Conservation (phyloP, 2,797 vertebrate species). For the Alcedo atthis region DNA sequence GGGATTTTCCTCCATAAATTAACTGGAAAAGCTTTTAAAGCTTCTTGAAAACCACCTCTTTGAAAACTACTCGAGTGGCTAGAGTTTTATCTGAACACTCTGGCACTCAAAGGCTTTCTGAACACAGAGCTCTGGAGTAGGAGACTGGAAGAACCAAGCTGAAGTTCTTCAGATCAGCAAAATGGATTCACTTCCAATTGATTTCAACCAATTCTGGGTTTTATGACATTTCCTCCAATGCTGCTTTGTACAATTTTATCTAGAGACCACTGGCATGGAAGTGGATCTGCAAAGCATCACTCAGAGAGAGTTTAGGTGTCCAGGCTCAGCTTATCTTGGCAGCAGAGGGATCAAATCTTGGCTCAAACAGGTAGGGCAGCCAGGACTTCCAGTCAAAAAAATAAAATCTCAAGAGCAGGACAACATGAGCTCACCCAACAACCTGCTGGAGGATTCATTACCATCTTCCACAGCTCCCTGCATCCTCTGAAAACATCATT, state of each 20-base stretch:
- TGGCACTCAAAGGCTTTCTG: background rate
- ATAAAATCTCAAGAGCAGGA: background rate
- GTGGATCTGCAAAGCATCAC: background rate
- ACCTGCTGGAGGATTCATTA: background rate
- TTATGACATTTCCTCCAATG: background rate
- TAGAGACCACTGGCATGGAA: background rate
- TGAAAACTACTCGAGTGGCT: background rate
- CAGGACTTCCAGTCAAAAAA: background rate
- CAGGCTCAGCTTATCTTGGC: background rate
- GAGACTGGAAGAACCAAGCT: background rate
- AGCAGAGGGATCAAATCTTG: background rate
- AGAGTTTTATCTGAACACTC: background rate
- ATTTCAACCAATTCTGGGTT: background rate
- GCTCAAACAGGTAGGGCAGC: background rate
- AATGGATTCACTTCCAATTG: accelerated
- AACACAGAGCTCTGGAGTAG: background rate
- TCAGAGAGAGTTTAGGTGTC: background rate
- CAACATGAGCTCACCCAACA: background rate
- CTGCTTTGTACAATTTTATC: background rate
- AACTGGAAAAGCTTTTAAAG: background rate
- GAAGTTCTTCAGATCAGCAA: background rate
- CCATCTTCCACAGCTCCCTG: background rate
- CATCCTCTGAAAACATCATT: background rate
- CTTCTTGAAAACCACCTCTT: background rate
- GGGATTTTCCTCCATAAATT: background rate